Evolutionary conservation across 2,888 invertebrate species (phyloP).

Genomic region (Onchidella celtica): DNA sequence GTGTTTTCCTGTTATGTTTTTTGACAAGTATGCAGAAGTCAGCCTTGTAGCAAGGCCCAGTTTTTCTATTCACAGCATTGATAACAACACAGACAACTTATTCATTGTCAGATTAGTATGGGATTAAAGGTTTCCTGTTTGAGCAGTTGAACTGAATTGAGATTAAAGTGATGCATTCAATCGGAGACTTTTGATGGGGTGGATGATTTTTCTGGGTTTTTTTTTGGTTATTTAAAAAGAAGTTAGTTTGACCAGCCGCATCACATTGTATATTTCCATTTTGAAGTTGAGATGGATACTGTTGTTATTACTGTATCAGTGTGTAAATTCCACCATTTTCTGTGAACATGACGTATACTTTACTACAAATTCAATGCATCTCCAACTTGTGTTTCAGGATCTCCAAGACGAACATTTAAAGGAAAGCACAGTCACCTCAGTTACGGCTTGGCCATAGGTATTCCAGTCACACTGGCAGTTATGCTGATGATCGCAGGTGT

Average conservation of each 20-base stretch:
- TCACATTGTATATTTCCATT: not conserved
- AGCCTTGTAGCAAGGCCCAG: not conserved
- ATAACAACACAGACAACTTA: not conserved
- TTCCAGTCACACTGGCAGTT: slow-evolving; percentile 49
- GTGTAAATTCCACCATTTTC: too few species aligned
- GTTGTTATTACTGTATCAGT: not conserved
- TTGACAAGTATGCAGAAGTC: too few species aligned
- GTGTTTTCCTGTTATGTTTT: too few species aligned
- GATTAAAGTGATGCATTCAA: too few species aligned
- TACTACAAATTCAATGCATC: not conserved
- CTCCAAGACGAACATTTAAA: not conserved
- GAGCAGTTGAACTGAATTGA: too few species aligned
- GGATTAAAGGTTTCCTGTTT: too few species aligned
- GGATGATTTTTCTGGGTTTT: too few species aligned
- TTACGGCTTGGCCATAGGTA: slow-evolving; percentile 55
- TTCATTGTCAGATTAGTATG: too few species aligned
- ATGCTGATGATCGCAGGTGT: slow-evolving; percentile 45
- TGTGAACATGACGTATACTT: too few species aligned
- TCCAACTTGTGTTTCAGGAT: not conserved
- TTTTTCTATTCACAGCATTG: not conserved
- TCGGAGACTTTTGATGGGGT: too few species aligned
- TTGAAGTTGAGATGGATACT: not conserved
- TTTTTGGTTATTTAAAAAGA: too few species aligned
- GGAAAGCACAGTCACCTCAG: slow-evolving; percentile 22
- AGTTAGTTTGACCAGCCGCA: too few species aligned